Percentiles rank a stretch among this genome's conserved stretches.
Conservation (phyloP, 1,140 invertebrate genomes). For the Homarus americanus region DNA sequence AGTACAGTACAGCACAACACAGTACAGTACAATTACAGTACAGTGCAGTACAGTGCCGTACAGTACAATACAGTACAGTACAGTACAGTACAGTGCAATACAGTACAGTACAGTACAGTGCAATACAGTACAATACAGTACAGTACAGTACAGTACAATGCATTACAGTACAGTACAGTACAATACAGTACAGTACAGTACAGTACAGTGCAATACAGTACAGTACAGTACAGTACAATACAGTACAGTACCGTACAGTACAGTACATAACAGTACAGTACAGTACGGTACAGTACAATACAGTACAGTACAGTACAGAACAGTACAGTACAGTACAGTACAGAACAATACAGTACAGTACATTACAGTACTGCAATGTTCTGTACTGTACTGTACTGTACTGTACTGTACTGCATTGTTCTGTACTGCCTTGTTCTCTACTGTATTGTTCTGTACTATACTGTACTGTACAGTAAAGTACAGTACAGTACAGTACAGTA, state of each 20-base stretch:
- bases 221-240: constrained; percentile 72
- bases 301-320: constrained; percentile 54
- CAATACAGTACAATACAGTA: constrained; percentile 72
- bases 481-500: constrained; percentile 70
- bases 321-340: constrained; percentile 72
- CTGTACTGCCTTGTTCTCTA: constrained; percentile 68
- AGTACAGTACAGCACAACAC: constrained; percentile 60
- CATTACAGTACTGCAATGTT: constrained; percentile 73
- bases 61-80: constrained; percentile 73
- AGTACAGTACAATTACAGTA: constrained; percentile 73
- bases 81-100: constrained; percentile 64
- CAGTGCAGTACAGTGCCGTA: constrained; percentile 70
- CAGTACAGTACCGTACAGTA: constrained; percentile 37
- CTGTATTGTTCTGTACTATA: constrained; percentile 73
- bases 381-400: constrained; percentile 72
- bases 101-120: constrained; percentile 68
- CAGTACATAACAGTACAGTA: constrained; percentile 42
- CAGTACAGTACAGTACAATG: constrained; percentile 74
- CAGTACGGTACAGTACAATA: constrained; percentile 70
- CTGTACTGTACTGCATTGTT: constrained; percentile 61
- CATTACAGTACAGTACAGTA: constrained; percentile 69
- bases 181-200: constrained; percentile 74
- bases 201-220: constrained; percentile 73
- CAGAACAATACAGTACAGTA: constrained; percentile 52
- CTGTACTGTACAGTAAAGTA: constrained; percentile 53